Conservation (phyloP, 2,888 invertebrate genomes). For the Pseudanteris insignis region DNA sequence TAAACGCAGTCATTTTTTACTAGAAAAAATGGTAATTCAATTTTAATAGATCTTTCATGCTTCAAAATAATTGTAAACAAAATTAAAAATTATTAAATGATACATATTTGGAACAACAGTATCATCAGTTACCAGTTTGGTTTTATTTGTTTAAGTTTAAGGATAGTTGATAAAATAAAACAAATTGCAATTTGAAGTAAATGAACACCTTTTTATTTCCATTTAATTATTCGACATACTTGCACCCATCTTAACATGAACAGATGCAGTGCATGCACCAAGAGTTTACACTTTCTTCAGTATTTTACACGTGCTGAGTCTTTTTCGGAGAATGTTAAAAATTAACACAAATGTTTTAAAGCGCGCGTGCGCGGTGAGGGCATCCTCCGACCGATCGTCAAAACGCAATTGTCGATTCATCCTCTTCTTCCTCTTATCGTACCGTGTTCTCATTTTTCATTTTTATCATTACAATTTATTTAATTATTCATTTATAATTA, state of each 20-base stretch:
- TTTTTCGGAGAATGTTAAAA: slow-evolving; percentile 52
- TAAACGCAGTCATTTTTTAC: no score
- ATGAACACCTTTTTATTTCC: slow-evolving; percentile 50
- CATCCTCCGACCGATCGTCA: slow-evolving; percentile 25
- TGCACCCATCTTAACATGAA: slow-evolving; percentile 65
- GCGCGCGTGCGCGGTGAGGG: slow-evolving; percentile 13
- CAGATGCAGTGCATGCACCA: slow-evolving; percentile 63
- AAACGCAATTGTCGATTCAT: not conserved
- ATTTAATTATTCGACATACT: slow-evolving; percentile 60
- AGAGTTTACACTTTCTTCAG: slow-evolving; percentile 52
- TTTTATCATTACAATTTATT: slow-evolving; percentile 36
- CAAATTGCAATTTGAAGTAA: slow-evolving; percentile 27
- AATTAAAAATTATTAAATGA: no score
- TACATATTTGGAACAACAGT: no score
- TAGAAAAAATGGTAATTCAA: no score
- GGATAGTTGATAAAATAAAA: no score
- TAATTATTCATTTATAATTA: slow-evolving; percentile 62
- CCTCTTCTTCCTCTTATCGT: not conserved
- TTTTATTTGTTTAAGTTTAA: no score
- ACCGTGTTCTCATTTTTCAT: slow-evolving; percentile 12
- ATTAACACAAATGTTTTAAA: slow-evolving; percentile 30
- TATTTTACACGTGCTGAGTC: slow-evolving; percentile 56
- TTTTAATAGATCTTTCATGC: no score
- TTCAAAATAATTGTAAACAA: no score
- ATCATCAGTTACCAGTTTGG: no score